These are phyloP conservation scores for Ptilonorhynchus violaceus DNA, from an alignment of 2,113 vertebrate genomes.

Conservation along the genomic window DNA sequence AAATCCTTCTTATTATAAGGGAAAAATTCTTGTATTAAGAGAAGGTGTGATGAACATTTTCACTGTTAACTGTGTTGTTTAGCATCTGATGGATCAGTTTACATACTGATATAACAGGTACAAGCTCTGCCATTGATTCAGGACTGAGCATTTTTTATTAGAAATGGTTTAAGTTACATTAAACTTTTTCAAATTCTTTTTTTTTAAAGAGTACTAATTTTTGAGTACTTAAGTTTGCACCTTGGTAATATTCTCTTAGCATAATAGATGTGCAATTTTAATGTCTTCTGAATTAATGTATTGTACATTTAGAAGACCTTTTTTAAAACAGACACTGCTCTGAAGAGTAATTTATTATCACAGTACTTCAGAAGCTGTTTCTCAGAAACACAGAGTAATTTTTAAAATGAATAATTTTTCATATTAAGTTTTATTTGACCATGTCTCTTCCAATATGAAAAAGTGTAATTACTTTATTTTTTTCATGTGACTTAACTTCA, in stretches of 20 bases:
- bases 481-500: background rate
- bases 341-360: background rate
- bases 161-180: background rate
- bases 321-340: background rate
- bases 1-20: background rate
- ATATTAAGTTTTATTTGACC: constrained; percentile 14
- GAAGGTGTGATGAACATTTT: background rate
- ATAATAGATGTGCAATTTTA: background rate
- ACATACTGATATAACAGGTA: background rate
- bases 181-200: background rate
- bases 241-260: background rate
- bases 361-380: background rate
- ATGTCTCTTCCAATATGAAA: background rate
- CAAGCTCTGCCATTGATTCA: background rate
- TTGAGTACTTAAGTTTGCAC: background rate
- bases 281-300: background rate
- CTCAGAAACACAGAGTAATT: background rate
- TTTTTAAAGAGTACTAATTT: background rate
- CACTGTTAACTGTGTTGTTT: background rate
- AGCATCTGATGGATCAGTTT: background rate
- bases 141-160: background rate
- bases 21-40: background rate
- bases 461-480: constrained; percentile 5
- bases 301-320: background rate
- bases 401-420: background rate